phyloP scores from a whole-genome alignment of 92 coral and sea anemone species.

The Siderastrea radians region DNA sequence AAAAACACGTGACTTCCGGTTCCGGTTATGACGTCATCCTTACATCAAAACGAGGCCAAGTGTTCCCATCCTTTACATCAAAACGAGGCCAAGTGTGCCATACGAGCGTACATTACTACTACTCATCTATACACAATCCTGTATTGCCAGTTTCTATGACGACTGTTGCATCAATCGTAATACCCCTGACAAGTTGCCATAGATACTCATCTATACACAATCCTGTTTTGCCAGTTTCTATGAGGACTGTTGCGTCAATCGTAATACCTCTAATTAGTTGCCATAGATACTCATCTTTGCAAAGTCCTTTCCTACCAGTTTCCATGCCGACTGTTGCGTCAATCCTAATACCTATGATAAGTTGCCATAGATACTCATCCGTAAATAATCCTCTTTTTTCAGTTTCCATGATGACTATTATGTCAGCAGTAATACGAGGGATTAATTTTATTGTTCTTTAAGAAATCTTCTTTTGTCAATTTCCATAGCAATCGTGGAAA shows the following conservation, averaged over 20 bases:
- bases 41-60: too few relatives aligned
- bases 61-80: too few relatives aligned
- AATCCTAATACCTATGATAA: neutral
- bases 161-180: neutral
- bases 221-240: too few relatives aligned
- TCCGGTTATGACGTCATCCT: too few relatives aligned
- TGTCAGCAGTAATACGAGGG: neutral
- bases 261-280: neutral
- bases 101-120: too few relatives aligned
- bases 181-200: neutral
- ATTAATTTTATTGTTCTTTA: neutral
- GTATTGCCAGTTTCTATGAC: neutral
- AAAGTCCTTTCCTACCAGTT: neutral
- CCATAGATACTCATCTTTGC: neutral
- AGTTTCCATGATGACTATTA: neutral
- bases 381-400: too few relatives aligned
- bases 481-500: neutral
- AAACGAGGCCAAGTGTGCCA: too few relatives aligned
- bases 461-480: neutral
- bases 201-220: neutral
- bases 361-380: too few relatives aligned
- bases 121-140: neutral
- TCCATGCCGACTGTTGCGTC: neutral
- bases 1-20: too few relatives aligned
- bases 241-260: neutral